Evolutionary conservation across 1,140 invertebrate genomes (phyloP).

Genomic region (Zaprionus lachaisei): DNA sequence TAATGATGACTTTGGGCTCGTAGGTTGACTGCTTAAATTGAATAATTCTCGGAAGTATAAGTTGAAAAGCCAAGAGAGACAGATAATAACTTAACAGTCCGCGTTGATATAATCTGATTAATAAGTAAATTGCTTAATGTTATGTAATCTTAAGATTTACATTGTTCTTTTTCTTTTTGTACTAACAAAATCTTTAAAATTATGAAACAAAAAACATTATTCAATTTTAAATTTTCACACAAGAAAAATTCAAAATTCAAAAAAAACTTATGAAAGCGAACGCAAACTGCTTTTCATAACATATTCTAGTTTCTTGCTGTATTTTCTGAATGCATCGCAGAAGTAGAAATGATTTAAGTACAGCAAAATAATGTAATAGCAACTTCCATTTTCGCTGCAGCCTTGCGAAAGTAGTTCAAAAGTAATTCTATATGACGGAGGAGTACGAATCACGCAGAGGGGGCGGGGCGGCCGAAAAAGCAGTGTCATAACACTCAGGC

Average conservation of each 20-base stretch:
- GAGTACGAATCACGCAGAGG: conserved; percentile 1
- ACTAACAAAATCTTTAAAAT: not conserved
- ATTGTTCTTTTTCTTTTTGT: not conserved
- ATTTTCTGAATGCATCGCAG: not conserved
- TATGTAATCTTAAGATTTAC: not conserved
- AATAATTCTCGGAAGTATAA: conserved; percentile 1
- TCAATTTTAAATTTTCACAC: no score
- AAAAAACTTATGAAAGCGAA: not conserved
- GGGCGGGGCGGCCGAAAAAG: not conserved
- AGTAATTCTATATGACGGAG: conserved; percentile 3
- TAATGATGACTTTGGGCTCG: conserved; percentile 26
- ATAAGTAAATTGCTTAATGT: not conserved
- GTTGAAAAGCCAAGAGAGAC: conserved; percentile 22
- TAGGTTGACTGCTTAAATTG: conserved; percentile 16
- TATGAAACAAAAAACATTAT: no score
- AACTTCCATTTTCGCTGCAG: not conserved
- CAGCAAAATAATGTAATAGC: conserved; percentile 5
- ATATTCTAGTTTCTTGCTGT: not conserved
- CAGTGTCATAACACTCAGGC: conserved; percentile 41
- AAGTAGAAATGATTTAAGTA: not conserved
- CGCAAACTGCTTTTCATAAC: not conserved
- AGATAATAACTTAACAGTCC: not conserved
- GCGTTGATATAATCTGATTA: not conserved
- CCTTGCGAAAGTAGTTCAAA: conserved; percentile 21
- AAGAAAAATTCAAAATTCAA: no score